Evolutionary conservation across 64 coral and sea anemone genomes (phyloP).

Genomic region (Stichodactyla mertensii): DNA sequence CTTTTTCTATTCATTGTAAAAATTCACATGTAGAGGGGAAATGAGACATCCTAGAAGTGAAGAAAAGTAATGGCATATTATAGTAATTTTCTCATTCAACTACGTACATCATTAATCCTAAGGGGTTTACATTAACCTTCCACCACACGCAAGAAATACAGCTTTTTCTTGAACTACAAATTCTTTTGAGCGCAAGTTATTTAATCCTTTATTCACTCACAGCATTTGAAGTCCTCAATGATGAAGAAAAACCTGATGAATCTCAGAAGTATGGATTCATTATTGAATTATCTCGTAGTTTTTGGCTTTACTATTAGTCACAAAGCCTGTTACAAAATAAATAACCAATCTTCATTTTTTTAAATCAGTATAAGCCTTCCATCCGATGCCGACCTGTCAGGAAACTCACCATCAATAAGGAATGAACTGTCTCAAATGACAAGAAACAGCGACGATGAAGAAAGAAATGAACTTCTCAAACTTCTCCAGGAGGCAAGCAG

Average conservation of each 20-base stretch:
- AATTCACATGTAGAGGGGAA: too few species aligned
- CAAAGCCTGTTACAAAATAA: not conserved
- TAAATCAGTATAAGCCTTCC: not conserved
- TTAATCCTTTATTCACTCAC: not conserved
- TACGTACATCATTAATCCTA: too few species aligned
- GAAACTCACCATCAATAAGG: not conserved
- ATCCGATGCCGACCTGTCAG: not conserved
- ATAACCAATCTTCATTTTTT: not conserved
- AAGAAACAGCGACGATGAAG: constrained; percentile 73
- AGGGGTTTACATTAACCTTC: too few species aligned
- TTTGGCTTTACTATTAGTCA: not conserved
- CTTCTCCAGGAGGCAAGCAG: constrained; percentile 83
- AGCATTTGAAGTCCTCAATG: constrained; percentile 92
- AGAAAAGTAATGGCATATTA: too few species aligned
- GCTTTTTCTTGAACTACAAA: not conserved
- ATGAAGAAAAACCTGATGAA: constrained; percentile 93
- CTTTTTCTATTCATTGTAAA: too few species aligned
- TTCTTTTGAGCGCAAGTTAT: not conserved
- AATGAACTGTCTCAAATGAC: constrained; percentile 20
- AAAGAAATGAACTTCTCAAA: constrained; percentile 67
- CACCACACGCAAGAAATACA: not conserved
- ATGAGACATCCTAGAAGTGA: too few species aligned
- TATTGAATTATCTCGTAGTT: not conserved
- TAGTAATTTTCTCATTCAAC: too few species aligned
- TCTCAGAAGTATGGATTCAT: constrained; percentile 39